These are phyloP conservation scores for Alca torda DNA, from an alignment of 2,797 vertebrate genomes.

Conservation along the genomic window DNA sequence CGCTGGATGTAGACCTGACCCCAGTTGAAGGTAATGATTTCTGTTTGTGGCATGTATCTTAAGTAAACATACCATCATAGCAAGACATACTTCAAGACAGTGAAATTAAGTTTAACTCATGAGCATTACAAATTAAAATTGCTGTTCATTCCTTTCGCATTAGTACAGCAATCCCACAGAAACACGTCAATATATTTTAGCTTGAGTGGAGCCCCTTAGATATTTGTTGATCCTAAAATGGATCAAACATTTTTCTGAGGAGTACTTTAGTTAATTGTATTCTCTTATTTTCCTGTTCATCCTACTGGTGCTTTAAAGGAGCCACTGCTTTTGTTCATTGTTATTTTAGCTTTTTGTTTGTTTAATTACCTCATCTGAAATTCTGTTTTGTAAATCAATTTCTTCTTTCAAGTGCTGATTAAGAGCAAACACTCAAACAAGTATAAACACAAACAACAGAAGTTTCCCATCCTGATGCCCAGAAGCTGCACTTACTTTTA, in stretches of 20 bases:
- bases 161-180: neutral
- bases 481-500: neutral
- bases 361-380: slow-evolving; percentile 20
- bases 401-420: slow-evolving; percentile 8
- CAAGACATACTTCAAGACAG: neutral
- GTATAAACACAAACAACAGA: neutral
- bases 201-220: neutral
- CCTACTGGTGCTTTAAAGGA: neutral
- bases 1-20: neutral
- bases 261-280: neutral
- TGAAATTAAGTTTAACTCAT: neutral
- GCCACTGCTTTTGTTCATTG: neutral
- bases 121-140: neutral
- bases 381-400: neutral
- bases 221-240: neutral
- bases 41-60: neutral
- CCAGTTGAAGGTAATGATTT: neutral
- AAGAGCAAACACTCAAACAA: slow-evolving; percentile 3
- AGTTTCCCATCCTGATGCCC: neutral
- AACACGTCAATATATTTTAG: neutral
- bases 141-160: neutral
- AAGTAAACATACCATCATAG: neutral
- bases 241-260: neutral
- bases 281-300: neutral
- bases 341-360: neutral